These are phyloP conservation scores for Astropecten irregularis DNA, from an alignment of 53 echinoderm and acorn worm genomes.

Conservation along the genomic window DNA sequence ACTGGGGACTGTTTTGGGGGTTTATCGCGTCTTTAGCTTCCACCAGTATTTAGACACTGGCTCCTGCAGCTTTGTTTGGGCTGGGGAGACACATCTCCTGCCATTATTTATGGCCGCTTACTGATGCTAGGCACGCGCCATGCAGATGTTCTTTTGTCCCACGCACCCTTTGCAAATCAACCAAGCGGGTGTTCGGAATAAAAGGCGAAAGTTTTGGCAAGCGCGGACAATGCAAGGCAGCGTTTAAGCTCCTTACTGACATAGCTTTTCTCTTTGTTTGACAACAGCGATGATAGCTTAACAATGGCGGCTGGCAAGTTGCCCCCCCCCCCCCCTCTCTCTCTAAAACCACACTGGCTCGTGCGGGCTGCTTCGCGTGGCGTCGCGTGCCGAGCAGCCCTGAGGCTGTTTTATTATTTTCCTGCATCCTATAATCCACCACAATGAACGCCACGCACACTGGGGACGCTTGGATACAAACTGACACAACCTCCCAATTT, in stretches of 20 bases:
- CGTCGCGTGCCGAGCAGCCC: slow-evolving; percentile 51
- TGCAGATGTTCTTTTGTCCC: slow-evolving; percentile 60
- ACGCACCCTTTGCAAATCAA: slow-evolving; percentile 9
- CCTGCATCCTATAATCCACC: slow-evolving; percentile 12
- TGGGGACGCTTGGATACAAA: no score
- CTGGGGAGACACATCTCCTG: slow-evolving; percentile 3
- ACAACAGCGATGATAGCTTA: slow-evolving; percentile 44
- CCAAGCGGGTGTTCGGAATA: slow-evolving; percentile 18
- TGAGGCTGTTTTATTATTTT: slow-evolving; percentile 40
- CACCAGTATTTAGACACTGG: neutral
- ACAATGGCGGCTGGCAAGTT: slow-evolving; percentile 26
- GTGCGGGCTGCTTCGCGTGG: slow-evolving; percentile 55
- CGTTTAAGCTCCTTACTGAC: slow-evolving; percentile 50
- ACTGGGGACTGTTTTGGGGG: no score
- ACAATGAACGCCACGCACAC: slow-evolving; percentile 3
- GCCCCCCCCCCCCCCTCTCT: no score
- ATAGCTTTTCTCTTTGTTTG: slow-evolving; percentile 55
- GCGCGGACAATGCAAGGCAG: slow-evolving; percentile 33
- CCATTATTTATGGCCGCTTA: slow-evolving; percentile 21
- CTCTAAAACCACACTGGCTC: no score
- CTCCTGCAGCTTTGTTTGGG: slow-evolving; percentile 37
- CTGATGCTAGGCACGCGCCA: slow-evolving; percentile 45
- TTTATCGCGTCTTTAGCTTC: neutral
- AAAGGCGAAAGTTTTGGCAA: slow-evolving; percentile 41
- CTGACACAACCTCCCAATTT: neutral